phyloP scores from a whole-genome alignment of 2,888 invertebrate species.

The Aphodius granarius region DNA sequence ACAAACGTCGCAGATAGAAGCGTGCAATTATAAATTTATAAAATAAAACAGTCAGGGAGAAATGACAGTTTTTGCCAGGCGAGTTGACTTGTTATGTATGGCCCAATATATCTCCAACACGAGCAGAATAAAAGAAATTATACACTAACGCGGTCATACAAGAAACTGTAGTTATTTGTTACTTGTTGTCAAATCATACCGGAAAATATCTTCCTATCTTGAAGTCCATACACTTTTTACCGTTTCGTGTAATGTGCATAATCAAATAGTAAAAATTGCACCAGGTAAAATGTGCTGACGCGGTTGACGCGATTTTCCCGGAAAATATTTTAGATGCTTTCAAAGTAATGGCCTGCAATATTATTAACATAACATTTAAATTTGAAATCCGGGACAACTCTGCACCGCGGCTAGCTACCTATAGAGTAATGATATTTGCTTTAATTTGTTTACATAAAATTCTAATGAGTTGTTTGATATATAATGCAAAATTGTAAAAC shows the following conservation, averaged over 20 bases:
- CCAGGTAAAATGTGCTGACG: conserved; percentile 22
- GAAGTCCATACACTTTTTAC: conserved; percentile 16
- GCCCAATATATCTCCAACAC: conserved; percentile 4
- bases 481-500: conserved; percentile 18
- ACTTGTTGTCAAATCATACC: conserved; percentile 18
- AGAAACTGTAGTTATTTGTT: conserved; percentile 28
- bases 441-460: conserved; percentile 23
- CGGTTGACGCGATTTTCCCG: conserved; percentile 17
- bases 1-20: conserved; percentile 17
- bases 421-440: conserved; percentile 19
- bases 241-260: conserved; percentile 23
- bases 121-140: neutral
- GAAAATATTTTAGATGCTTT: conserved; percentile 17
- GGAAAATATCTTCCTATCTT: neutral
- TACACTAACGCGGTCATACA: conserved; percentile 15
- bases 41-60: conserved; percentile 24
- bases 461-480: conserved; percentile 20
- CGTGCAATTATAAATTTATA: conserved; percentile 24
- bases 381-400: neutral
- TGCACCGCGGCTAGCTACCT: neutral
- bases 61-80: conserved; percentile 17
- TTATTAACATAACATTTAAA: conserved; percentile 25
- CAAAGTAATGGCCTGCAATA: conserved; percentile 20
- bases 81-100: conserved; percentile 8
- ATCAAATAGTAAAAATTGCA: conserved; percentile 27